Conservation (phyloP, 2,888 invertebrate species). For the Epistrophe eligans region DNA sequence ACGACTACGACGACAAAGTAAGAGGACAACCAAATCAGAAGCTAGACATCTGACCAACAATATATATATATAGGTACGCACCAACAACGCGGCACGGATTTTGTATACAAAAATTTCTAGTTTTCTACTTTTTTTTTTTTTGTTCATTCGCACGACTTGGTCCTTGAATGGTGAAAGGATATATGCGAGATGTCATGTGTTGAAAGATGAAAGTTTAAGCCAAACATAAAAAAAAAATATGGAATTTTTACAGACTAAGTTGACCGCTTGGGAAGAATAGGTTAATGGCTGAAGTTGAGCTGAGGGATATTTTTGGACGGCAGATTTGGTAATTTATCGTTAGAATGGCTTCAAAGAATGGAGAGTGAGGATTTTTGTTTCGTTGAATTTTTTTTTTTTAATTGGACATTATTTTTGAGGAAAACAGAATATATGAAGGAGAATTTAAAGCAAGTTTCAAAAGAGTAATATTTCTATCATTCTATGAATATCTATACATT, state of each 20-base stretch:
- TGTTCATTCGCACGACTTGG: neutral
- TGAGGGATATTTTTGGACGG: slow-evolving; percentile 31
- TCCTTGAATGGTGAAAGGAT: slow-evolving; percentile 37
- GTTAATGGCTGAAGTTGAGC: slow-evolving; percentile 40
- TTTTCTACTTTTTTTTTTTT: slow-evolving; percentile 6
- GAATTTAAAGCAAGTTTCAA: too few species aligned
- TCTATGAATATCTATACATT: too few species aligned
- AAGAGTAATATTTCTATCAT: too few species aligned
- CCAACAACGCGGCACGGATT: slow-evolving; percentile 47
- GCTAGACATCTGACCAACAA: slow-evolving; percentile 54
- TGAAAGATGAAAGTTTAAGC: slow-evolving; percentile 20
- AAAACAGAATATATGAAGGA: too few species aligned
- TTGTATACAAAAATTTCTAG: slow-evolving; percentile 46
- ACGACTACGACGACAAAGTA: slow-evolving; percentile 1
- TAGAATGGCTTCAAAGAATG: slow-evolving; percentile 16
- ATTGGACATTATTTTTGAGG: neutral
- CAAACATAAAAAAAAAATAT: neutral
- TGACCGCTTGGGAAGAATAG: slow-evolving; percentile 39
- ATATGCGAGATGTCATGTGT: slow-evolving; percentile 52
- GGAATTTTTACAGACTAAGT: slow-evolving; percentile 43
- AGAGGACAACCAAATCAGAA: slow-evolving; percentile 66
- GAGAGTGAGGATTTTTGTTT: neutral
- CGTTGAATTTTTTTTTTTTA: slow-evolving; percentile 10
- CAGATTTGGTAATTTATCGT: slow-evolving; percentile 62
- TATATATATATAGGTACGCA: slow-evolving; percentile 22